Evolutionary conservation across 2,888 invertebrate species (phyloP), one percentile per base, ranked within the genome.

Genomic region (Ophion obscuratus): DNA sequence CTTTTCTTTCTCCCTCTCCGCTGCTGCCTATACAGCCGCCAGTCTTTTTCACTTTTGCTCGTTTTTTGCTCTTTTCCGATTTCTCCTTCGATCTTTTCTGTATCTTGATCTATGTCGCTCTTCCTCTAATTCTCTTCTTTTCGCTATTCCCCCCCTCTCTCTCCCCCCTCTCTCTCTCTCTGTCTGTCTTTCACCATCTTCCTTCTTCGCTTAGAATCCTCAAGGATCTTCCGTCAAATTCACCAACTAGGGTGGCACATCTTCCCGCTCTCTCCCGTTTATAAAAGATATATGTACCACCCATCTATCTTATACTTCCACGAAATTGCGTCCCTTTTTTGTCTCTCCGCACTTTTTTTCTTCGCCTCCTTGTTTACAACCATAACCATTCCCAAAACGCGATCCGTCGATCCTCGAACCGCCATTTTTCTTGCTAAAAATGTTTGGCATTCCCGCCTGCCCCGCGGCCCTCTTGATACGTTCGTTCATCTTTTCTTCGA

Each of bases 231-330:
- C 62, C 74, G 57, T 75, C 81, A 81, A 71, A 89, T 87, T 89
- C 87, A 84, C 84, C 53, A 79, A 87, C 87, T 88, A 57, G 68
- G 87, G 87, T 91, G 88, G 89, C 91, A 90, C 90, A 89, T 88
- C 84, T 86, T 84, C n/a, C 85, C 85, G 85, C 85, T 57, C 74
- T 66, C 71, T 31, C 11, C 64, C 71, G 20, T 36, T 7, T 57
- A 57, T 59, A 17, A 57, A 76, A 76, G 20, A 59, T 24, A 66
- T 36, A 66, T 17, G 31, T 24, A 31, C 36, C 27, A 53, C 64
- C 75, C n/a, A 64, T 53, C 27, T 31, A 40, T 76, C 67, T 67
- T 67, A 17, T 20, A 20, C 62, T 77, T 67, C 77, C 64, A 31
- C 77, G 77, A 67, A 66, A 57, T 57, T 17, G 9, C 17, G 10